Evolutionary conservation across 2,113 vertebrate genomes (phyloP).

Genomic region (Epinephelus fuscoguttatus): DNA sequence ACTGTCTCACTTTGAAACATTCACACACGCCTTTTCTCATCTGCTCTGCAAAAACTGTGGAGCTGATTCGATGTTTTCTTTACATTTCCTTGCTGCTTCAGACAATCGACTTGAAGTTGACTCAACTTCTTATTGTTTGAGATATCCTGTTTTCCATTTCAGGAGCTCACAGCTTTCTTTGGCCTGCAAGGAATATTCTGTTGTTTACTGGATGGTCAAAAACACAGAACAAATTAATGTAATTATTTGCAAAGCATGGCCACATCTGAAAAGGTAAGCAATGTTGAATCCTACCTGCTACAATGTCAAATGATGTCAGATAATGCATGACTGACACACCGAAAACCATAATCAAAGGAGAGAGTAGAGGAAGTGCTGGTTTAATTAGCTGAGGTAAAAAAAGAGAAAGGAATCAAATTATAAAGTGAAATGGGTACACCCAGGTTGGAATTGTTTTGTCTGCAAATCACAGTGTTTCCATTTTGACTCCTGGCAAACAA

Average conservation of each 20-base stretch:
- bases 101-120: conserved; percentile 73
- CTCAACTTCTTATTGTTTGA: conserved; percentile 81
- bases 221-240: background rate
- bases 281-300: background rate
- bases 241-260: background rate
- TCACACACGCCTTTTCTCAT: conserved; percentile 52
- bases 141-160: conserved; percentile 84
- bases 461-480: conserved; percentile 50
- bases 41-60: conserved; percentile 45
- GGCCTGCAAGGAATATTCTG: conserved; percentile 31
- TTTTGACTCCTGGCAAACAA: conserved; percentile 47
- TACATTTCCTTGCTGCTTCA: conserved; percentile 72
- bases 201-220: background rate
- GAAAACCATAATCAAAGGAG: background rate
- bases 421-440: background rate
- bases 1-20: conserved; percentile 34
- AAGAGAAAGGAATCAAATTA: background rate
- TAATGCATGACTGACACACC: background rate
- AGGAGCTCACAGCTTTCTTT: conserved; percentile 53
- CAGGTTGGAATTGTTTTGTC: conserved; percentile 43
- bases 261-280: conserved; percentile 2
- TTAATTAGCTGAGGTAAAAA: background rate
- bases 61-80: conserved; percentile 73
- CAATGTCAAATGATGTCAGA: background rate
- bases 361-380: background rate